Percentiles rank a stretch among this genome's conserved stretches.
phyloP scores from a whole-genome alignment of 2,888 invertebrate genomes.

The Aspidiotus rigidus region DNA sequence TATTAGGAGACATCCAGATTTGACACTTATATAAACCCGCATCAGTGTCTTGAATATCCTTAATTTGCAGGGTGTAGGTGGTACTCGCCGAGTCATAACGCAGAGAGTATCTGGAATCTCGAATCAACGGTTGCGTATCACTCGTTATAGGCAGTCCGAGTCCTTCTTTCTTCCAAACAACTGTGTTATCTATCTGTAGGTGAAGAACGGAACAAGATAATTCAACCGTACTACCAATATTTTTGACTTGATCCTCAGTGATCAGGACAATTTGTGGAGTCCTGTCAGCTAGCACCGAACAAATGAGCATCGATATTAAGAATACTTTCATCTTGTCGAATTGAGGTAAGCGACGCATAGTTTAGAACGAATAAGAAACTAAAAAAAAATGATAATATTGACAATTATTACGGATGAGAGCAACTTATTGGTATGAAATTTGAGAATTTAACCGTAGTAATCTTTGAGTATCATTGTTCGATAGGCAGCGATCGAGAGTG shows the following conservation, averaged over 20 bases:
- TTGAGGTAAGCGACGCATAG: too few relatives aligned
- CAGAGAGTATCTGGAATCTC: conserved; percentile 73
- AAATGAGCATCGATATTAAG: too few relatives aligned
- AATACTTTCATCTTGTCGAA: too few relatives aligned
- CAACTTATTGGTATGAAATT: too few relatives aligned
- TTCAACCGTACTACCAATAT: conserved; percentile 80
- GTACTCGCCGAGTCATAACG: conserved; percentile 70
- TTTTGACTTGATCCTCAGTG: conserved; percentile 81
- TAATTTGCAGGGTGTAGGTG: conserved; percentile 60
- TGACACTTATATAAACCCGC: conserved; percentile 81
- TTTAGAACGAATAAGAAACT: too few relatives aligned
- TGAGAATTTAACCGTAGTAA: too few relatives aligned
- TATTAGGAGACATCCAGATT: conserved; percentile 68
- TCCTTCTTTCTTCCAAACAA: conserved; percentile 67
- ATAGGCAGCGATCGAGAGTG: too few relatives aligned
- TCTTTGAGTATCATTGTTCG: too few relatives aligned
- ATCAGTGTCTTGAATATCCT: conserved; percentile 87
- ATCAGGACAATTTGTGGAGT: conserved; percentile 78
- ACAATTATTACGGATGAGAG: too few relatives aligned
- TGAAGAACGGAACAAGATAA: conserved; percentile 82
- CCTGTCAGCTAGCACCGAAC: conserved; percentile 39
- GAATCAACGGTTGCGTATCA: conserved; percentile 69
- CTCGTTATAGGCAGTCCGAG: conserved; percentile 76
- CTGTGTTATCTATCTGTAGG: conserved; percentile 67
- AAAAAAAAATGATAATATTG: too few relatives aligned